Conservation (phyloP, 2,797 vertebrate genomes). For the Pseudotriccus pelzelni region DNA sequence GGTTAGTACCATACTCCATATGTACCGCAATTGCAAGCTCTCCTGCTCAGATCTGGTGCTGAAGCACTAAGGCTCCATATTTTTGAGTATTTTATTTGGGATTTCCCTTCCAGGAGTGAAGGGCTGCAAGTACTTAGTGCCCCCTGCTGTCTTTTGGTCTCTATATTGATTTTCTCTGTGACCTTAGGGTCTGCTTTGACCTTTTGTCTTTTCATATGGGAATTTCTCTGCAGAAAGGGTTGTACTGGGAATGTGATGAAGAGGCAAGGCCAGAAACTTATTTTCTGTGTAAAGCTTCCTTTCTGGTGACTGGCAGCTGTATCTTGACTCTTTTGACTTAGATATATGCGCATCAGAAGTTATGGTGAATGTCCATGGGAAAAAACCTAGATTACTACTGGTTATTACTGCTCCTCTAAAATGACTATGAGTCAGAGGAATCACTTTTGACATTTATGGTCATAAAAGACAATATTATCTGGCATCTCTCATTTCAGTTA, state of each 20-base stretch:
- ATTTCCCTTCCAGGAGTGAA: neutral
- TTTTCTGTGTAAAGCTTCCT: neutral
- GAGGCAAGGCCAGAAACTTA: neutral
- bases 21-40: neutral
- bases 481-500: neutral
- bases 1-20: neutral
- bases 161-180: neutral
- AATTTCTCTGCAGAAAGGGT: neutral
- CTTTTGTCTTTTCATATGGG: neutral
- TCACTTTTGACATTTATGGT: neutral
- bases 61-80: neutral
- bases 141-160: neutral
- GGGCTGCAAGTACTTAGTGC: neutral
- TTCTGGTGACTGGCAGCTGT: neutral
- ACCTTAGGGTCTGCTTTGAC: neutral
- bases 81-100: neutral
- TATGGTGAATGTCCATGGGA: neutral
- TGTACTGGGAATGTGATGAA: fast-evolving
- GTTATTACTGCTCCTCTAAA: neutral
- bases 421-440: neutral
- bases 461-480: neutral
- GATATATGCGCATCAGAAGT: neutral
- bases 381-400: neutral
- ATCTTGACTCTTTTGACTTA: neutral
- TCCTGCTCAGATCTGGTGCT: neutral